phyloP scores from a whole-genome alignment of 2,888 invertebrate genomes.

The Nymphalis c-album region DNA sequence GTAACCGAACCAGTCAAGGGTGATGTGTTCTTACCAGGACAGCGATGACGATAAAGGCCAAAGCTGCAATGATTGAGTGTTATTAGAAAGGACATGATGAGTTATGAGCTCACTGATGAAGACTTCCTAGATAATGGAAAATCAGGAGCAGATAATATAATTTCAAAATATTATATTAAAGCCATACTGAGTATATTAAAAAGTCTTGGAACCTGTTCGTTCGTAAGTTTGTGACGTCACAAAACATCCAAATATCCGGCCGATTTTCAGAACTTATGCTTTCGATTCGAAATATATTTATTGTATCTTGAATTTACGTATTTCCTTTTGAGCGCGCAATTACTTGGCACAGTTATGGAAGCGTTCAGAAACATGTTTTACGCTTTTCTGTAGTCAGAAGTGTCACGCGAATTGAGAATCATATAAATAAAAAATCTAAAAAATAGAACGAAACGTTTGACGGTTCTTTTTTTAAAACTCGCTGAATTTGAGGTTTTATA shows the following conservation, averaged over 20 bases:
- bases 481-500: too few relatives aligned
- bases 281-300: slow-evolving; percentile 16
- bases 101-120: too few relatives aligned
- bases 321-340: slow-evolving; percentile 27
- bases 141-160: too few relatives aligned
- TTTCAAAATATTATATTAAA: not conserved
- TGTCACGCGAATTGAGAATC: slow-evolving; percentile 2
- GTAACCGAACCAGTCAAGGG: too few relatives aligned
- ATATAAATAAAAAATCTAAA: not conserved
- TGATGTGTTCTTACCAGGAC: too few relatives aligned
- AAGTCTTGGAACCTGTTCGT: not conserved
- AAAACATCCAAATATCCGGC: slow-evolving; percentile 2
- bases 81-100: too few relatives aligned
- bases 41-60: too few relatives aligned
- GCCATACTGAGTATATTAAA: not conserved
- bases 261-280: slow-evolving; percentile 11
- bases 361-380: slow-evolving; percentile 2
- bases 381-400: not conserved
- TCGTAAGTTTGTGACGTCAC: not conserved
- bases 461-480: too few relatives aligned
- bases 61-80: too few relatives aligned
- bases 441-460: not conserved
- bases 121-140: too few relatives aligned
- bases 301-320: slow-evolving; percentile 11
- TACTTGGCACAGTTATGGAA: slow-evolving; percentile 18